A percentile compares a stretch with the other conserved stretches of the same genome.
Evolutionary conservation across 1,140 invertebrate genomes (phyloP).

Genomic region (Lamellibrachia luymesi): DNA sequence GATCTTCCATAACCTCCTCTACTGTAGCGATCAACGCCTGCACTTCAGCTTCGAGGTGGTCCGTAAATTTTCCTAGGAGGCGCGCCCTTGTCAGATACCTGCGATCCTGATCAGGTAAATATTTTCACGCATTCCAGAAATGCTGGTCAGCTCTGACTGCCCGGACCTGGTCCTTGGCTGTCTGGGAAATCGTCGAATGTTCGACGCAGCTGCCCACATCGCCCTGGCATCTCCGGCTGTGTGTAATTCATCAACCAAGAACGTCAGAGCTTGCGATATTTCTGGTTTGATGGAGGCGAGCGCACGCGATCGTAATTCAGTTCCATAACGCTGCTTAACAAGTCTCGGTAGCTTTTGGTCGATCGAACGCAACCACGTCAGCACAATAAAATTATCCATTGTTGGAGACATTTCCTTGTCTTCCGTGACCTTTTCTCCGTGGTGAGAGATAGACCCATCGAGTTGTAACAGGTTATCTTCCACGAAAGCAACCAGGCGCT

Average conservation of each 20-base stretch:
- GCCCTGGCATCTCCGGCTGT: not conserved
- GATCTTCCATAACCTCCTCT: not conserved
- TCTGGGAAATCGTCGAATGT: not conserved
- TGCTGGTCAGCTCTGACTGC: not conserved
- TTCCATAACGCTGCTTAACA: conserved; percentile 11
- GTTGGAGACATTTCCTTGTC: conserved; percentile 14
- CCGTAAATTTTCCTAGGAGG: not conserved
- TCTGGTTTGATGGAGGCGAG: conserved; percentile 10
- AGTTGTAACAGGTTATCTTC: not conserved
- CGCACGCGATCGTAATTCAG: not conserved
- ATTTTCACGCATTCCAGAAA: not conserved
- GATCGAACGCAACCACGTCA: not conserved
- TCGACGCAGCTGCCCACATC: not conserved
- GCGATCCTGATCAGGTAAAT: not conserved
- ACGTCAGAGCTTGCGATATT: not conserved
- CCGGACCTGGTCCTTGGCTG: not conserved
- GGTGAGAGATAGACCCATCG: not conserved
- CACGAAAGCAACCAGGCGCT: not conserved
- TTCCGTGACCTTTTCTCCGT: not conserved
- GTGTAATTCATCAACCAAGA: not conserved
- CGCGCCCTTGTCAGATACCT: too few species aligned
- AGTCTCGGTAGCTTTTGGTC: not conserved
- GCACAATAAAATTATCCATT: conserved; percentile 3
- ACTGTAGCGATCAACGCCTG: not conserved
- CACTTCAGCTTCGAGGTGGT: not conserved